phyloP scores from a whole-genome alignment of 1,140 invertebrate species.

The Ganaspis sp. region DNA sequence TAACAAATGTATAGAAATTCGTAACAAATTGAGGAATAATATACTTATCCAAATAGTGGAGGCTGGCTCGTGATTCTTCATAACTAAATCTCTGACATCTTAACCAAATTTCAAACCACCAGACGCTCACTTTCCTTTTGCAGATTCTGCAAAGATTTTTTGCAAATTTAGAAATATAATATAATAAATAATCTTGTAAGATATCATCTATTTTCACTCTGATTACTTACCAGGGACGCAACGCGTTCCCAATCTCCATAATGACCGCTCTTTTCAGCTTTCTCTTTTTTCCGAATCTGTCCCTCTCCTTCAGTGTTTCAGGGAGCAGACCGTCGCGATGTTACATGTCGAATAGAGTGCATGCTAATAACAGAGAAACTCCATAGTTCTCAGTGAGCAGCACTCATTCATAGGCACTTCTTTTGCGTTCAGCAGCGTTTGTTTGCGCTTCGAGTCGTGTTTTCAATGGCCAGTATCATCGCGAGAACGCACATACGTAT shows the following conservation, averaged over 20 bases:
- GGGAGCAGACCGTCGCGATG: slow-evolving; percentile 29
- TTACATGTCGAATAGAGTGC: slow-evolving; percentile 52
- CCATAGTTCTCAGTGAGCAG: slow-evolving; percentile 57
- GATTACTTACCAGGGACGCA: slow-evolving; percentile 49
- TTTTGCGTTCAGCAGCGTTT: slow-evolving; percentile 61
- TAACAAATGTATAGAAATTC: too few relatives aligned
- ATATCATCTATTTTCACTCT: slow-evolving; percentile 45
- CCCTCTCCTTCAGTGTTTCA: not conserved
- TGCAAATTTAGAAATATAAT: too few relatives aligned
- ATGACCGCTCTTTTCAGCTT: slow-evolving; percentile 61
- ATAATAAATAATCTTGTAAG: too few relatives aligned
- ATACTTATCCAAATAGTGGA: too few relatives aligned
- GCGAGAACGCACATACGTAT: slow-evolving; percentile 47
- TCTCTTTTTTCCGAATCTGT: slow-evolving; percentile 33
- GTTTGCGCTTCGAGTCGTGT: slow-evolving; percentile 52
- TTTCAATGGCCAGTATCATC: slow-evolving; percentile 63
- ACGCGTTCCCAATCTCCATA: slow-evolving; percentile 67
- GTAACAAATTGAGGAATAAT: too few relatives aligned
- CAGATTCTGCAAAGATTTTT: too few relatives aligned
- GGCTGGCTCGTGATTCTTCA: too few relatives aligned
- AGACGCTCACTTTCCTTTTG: too few relatives aligned
- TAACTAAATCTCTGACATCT: too few relatives aligned
- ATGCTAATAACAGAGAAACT: slow-evolving; percentile 69
- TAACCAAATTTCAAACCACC: too few relatives aligned
- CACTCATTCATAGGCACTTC: slow-evolving; percentile 63